These are phyloP conservation scores for Furcifer pardalis DNA, from an alignment of 2,797 vertebrate genomes.

Conservation along the genomic window DNA sequence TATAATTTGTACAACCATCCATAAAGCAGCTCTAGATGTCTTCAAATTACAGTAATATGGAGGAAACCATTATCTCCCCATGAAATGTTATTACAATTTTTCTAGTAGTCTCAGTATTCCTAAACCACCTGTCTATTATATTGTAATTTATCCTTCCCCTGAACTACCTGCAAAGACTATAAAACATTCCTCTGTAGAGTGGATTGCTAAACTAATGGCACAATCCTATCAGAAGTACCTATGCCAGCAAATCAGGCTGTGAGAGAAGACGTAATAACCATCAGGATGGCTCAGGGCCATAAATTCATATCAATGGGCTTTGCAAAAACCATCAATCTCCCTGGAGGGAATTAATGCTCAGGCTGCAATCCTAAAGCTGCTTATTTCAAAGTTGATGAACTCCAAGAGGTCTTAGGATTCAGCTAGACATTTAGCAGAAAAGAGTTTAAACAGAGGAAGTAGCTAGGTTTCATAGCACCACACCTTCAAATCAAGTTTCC, in stretches of 20 bases:
- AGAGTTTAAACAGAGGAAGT: too few relatives aligned
- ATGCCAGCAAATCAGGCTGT: background rate
- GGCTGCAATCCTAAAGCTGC: background rate
- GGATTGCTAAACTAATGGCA: constrained; percentile 13
- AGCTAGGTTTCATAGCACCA: too few relatives aligned
- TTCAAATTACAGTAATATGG: background rate
- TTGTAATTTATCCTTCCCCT: background rate
- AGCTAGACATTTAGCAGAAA: too few relatives aligned
- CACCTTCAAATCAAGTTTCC: too few relatives aligned
- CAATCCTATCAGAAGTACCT: constrained; percentile 2
- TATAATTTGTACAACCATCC: constrained; percentile 34
- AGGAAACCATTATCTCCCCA: background rate
- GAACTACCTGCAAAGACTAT: background rate
- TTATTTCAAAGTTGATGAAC: too few relatives aligned
- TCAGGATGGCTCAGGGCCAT: background rate
- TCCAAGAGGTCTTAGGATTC: too few relatives aligned
- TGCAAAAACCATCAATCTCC: background rate
- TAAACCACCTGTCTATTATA: background rate
- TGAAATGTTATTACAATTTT: constrained; percentile 12
- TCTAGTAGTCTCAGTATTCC: background rate
- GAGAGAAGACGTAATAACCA: background rate
- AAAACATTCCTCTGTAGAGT: background rate
- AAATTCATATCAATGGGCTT: background rate
- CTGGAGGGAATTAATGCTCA: background rate
- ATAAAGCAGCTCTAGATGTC: background rate